Evolutionary conservation across 2,113 vertebrate species (phyloP), one percentile per base, ranked within the genome.

Genomic region (Mobula birostris): DNA sequence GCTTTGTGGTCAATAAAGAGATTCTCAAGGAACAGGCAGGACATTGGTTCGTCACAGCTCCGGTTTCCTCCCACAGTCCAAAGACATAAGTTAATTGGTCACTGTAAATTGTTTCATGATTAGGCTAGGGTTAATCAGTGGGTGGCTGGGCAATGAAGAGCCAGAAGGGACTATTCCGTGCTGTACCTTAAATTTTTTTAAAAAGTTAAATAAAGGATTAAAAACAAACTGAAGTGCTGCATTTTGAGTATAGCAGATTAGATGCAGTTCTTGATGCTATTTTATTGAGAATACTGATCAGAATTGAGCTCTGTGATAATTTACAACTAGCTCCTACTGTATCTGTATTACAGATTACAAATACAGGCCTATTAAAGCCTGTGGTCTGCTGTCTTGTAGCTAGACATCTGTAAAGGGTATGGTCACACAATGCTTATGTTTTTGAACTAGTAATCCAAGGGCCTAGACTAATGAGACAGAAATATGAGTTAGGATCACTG

Each of bases 221-320:
- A n/a, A 92, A 66, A 36, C 88, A 70, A 70, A 70, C 70, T 92
- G 72, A 93, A 56, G 36, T 36, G 27, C 36, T 56, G 91, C 40
- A 74, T 93, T 93, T 74, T 93, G 66, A 70, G 21, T 72, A 74
- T 93, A 56, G 91, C 91, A 14, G 91, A 56, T 93, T 93, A 93
- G 21, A 93, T 93, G 72, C 91, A 93, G 91, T 40, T 48, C 32
- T 93, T 74, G 36, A 27, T 92, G 36, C 68, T 6, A 24, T 48
- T 92, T 92, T 74, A 93, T 74, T 19, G 70, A 36, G 21, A 76
- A 15, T 48, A 29, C 36, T 93, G 91, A 74, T 93, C 70, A 93
- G 70, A 48, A 40, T 74, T 74, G 24, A 21, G 36, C 40, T 29
- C 17, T 48, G 91, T 56, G 56, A 68, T 74, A 48, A 93, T 74